These are phyloP conservation scores for Tanypteryx hageni DNA, from an alignment of 2,888 invertebrate genomes.

Conservation along the genomic window DNA sequence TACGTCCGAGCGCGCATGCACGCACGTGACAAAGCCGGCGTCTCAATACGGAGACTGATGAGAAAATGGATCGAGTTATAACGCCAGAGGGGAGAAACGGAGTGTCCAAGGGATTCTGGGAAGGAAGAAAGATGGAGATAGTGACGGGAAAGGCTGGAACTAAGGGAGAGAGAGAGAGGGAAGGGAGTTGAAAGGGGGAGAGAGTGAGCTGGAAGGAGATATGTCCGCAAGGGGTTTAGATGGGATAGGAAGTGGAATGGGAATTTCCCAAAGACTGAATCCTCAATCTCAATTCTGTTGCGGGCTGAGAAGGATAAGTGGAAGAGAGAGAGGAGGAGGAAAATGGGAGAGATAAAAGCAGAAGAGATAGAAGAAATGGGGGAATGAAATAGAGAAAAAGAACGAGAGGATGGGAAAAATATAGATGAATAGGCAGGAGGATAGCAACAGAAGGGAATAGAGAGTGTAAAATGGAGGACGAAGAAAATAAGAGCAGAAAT, in stretches of 20 bases:
- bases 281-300: neutral
- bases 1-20: neutral
- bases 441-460: neutral
- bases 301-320: neutral
- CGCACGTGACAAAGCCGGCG: neutral
- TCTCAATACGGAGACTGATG: conserved; percentile 19
- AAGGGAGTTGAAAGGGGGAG: neutral
- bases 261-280: neutral
- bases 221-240: neutral
- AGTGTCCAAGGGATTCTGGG: conserved; percentile 5
- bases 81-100: neutral
- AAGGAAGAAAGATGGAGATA: neutral
- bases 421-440: neutral
- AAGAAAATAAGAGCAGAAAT: neutral
- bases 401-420: neutral
- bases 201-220: neutral
- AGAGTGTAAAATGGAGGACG: neutral
- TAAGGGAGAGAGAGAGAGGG: neutral
- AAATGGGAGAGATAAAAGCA: neutral
- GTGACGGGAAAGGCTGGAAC: neutral
- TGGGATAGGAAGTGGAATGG: neutral
- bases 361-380: neutral
- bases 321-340: neutral
- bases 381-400: neutral
- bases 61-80: conserved; percentile 29